Base-by-base conservation (phyloP, 2,113 vertebrate species). In the Semicossyphus pulcher region DNA sequence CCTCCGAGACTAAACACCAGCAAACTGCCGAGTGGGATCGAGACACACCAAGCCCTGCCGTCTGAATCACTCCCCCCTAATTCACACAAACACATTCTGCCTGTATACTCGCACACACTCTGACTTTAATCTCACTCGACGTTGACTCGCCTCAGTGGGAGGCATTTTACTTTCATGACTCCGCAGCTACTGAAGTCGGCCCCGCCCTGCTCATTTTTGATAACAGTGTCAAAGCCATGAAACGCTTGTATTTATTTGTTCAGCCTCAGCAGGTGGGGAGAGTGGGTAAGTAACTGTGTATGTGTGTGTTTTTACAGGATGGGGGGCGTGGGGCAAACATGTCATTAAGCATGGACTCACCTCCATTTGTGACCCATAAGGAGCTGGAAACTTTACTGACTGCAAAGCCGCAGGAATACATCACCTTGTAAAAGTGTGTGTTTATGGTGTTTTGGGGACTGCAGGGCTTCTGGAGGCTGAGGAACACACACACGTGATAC, bases 1-100 rank as follows among this genome's bases (percentile, higher is more conserved):
- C 70, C 76, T 75, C 54, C 14, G 76, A 88, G 87, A 90, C 82
- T 86, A 88, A 89, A 87, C 84, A 86, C 29, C 64, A 70, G 73
- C 39, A 69, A 89, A 83, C 77, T 78, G 31, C 74, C 0, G 20
- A 74, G 51, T 54, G 56, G 26, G 57, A 57, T 39, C 2, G 12
- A 72, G 74, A 59, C 77, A 44, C 42, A 45, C 68, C 56, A 3
- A 83, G n/a, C 41, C 39, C 36, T 54, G n/a, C 62, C 12, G 64
- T 69, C 69, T 75, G 59, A 52, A 48, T 58, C 20, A 10, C 23
- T 57, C 60, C 45, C 69, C 69, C 42, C 52, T 25, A 26, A 68
- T 36, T 60, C 72, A 76, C 69, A 51, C 63, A 59, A 32, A 85
- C 63, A 71, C 64, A 28, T 14, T 32, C 58, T 71, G 31, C 10